These are phyloP conservation scores for Choloepus hoffmanni DNA, from an alignment of 2,113 vertebrate species.

Conservation along the genomic window DNA sequence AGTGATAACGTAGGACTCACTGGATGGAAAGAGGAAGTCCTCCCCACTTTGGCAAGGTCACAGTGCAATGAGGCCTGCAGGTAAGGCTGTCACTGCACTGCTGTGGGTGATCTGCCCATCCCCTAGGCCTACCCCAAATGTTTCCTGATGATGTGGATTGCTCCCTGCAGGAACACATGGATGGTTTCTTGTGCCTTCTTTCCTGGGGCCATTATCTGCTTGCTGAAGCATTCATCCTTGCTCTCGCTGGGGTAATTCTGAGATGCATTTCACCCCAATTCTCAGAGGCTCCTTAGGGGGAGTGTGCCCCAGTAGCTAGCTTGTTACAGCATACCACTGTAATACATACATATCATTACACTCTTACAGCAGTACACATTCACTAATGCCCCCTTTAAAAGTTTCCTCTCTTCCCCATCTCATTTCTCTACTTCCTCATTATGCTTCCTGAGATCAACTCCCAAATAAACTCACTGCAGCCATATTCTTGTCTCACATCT, in stretches of 20 bases:
- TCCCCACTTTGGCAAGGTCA: fast-evolving
- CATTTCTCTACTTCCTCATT: background rate
- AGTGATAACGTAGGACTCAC: background rate
- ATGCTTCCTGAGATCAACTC: background rate
- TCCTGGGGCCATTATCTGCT: background rate
- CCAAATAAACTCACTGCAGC: background rate
- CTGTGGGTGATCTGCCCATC: too few species aligned
- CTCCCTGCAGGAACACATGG: background rate
- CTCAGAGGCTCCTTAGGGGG: background rate
- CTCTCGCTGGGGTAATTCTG: background rate
- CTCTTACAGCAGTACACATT: background rate
- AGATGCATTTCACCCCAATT: background rate
- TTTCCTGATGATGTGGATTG: background rate
- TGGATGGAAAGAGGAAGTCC: background rate
- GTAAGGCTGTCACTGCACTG: background rate
- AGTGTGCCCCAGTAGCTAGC: background rate
- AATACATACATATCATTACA: background rate
- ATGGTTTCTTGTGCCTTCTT: background rate
- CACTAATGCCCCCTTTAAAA: too few species aligned
- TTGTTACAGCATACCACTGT: background rate
- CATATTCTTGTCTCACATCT: background rate
- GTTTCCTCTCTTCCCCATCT: background rate
- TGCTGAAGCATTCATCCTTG: background rate
- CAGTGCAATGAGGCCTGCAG: background rate
- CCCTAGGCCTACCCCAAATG: background rate